phyloP scores from a whole-genome alignment of 2,888 invertebrate genomes.

The Aricia artaxerxes region DNA sequence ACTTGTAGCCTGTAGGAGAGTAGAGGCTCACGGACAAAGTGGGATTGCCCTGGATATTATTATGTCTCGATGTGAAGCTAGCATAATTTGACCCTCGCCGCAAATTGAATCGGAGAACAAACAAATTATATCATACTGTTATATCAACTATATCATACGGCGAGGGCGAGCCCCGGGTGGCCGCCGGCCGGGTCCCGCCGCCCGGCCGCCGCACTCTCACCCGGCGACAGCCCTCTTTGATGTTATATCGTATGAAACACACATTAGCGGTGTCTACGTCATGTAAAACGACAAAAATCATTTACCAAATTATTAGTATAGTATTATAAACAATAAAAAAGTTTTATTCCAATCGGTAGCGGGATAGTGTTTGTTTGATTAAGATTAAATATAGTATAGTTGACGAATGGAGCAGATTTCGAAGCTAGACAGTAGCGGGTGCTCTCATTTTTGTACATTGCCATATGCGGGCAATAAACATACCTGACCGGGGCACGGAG shows the following conservation, averaged over 20 bases:
- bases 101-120: background rate
- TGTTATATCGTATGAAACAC: too few relatives aligned
- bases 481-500: background rate
- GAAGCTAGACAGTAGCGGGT: background rate
- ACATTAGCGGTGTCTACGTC: too few relatives aligned
- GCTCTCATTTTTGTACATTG: background rate
- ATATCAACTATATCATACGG: background rate
- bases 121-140: background rate
- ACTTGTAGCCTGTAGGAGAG: too few relatives aligned
- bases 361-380: background rate
- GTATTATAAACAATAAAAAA: too few relatives aligned
- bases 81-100: background rate
- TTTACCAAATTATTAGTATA: too few relatives aligned
- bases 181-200: background rate
- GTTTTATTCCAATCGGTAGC: background rate
- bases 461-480: background rate
- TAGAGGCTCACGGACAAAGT: background rate
- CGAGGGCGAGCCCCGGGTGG: background rate
- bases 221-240: too few relatives aligned
- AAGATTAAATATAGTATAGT: background rate
- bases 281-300: too few relatives aligned
- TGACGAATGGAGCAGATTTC: background rate
- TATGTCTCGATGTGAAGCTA: background rate
- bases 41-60: background rate
- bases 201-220: too few relatives aligned